phyloP scores from a whole-genome alignment of 2,797 vertebrate genomes.

The Phrynocephalus vlangalii region DNA sequence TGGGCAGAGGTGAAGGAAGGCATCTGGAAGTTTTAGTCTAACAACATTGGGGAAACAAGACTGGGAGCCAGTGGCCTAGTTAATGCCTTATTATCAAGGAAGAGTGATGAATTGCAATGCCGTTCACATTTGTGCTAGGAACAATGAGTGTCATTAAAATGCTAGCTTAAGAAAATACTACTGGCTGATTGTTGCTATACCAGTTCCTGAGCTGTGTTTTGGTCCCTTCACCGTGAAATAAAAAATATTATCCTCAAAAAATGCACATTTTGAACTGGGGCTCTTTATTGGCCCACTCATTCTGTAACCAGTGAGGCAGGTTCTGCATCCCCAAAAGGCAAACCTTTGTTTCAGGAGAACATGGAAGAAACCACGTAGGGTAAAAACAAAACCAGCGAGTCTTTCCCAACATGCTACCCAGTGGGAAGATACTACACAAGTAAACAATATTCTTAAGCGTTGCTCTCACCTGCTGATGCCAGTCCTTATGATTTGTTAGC shows the following conservation, averaged over 20 bases:
- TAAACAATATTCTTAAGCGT: background rate
- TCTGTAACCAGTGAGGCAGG: background rate
- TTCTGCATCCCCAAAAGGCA: background rate
- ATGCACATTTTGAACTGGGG: no score
- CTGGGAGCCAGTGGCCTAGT: no score
- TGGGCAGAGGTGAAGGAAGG: no score
- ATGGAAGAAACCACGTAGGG: background rate
- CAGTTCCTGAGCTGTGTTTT: background rate
- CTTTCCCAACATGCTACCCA: background rate
- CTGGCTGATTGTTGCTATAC: background rate
- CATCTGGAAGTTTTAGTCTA: no score
- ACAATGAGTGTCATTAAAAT: background rate
- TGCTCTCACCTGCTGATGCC: conserved; percentile 30
- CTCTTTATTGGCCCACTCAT: background rate
- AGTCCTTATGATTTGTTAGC: conserved; percentile 19
- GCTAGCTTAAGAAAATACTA: background rate
- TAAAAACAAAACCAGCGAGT: background rate
- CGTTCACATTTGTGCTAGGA: background rate
- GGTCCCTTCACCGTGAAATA: background rate
- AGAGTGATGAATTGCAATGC: background rate
- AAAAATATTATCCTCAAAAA: background rate
- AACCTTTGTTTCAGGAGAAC: background rate
- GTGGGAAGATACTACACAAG: background rate
- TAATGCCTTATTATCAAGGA: background rate
- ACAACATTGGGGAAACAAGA: no score